These are phyloP conservation scores for Setipinna tenuifilis DNA, from an alignment of 2,797 vertebrate species.

Conservation along the genomic window DNA sequence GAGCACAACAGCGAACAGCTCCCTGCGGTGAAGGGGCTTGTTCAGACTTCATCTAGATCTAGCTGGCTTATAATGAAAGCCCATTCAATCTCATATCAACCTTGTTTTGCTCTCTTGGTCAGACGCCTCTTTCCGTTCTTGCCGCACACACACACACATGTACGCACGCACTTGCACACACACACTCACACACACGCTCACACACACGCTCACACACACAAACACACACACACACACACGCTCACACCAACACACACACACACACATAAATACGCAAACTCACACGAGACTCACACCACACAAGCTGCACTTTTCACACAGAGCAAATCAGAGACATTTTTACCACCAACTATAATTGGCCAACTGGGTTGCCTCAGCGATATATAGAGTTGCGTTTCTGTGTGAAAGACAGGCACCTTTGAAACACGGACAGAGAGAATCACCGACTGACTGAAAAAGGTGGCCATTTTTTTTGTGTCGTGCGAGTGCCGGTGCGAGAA, in stretches of 20 bases:
- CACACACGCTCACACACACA: background rate
- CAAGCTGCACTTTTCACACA: background rate
- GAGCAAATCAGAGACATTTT: background rate
- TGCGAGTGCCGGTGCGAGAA: too few species aligned
- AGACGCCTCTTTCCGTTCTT: background rate
- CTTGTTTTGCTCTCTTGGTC: background rate
- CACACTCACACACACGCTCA: background rate
- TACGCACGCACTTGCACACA: background rate
- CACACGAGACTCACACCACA: background rate
- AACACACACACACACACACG: background rate
- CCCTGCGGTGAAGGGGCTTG: background rate
- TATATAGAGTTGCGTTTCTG: background rate
- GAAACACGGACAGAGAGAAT: background rate
- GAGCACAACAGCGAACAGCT: conserved; percentile 60
- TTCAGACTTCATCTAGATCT: conserved; percentile 26
- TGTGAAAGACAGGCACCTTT: background rate
- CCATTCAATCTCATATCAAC: conserved; percentile 14
- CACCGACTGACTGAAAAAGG: too few species aligned
- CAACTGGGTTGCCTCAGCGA: background rate
- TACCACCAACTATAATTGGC: background rate
- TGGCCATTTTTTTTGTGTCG: background rate
- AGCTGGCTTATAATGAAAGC: conserved; percentile 22
- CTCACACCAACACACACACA: background rate
- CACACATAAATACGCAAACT: background rate
- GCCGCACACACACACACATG: background rate